Evolutionary conservation across 2,888 invertebrate species (phyloP), one percentile per base, ranked within the genome.

Genomic region (Latrodectus elegans): DNA sequence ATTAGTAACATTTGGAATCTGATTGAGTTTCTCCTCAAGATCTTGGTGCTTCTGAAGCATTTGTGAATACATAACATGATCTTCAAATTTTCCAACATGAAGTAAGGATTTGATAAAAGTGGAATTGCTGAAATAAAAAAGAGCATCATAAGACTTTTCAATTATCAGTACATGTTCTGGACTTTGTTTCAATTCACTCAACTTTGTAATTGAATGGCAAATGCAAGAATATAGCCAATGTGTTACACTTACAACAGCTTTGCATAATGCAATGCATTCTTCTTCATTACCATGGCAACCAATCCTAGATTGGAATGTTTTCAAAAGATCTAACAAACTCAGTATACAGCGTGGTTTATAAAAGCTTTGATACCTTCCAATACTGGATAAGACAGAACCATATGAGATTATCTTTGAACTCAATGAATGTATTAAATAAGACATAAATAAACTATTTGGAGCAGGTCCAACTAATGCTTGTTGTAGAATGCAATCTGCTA

Each of bases 401-500:
- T 97, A 97, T 0, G 97, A 97, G 0, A 98, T 96, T 89, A 98
- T 94, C 92, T 97, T 97, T 9, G 97, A 96, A 90, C 96, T 96
- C 80, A 98, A 92, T 1, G 97, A 97, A 93, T 98, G 98, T 92
- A 96, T 96, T 88, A 99, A 93, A 92, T 98, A 99, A 15, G 97
- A 97, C 90, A 99, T 93, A 65, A 98, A 96, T 90, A 98, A 93
- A 92, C 96, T 95, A 93, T 98, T 98, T 0, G 98, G 98, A 51
- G 96, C 97, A 52, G 97, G 96, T 52, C 98, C 98, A 65, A 97
- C 96, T 91, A 98, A 94, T 0, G 97, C 98, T 93, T 98, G 98
- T 91, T 98, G 97, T 38, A 98, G 94, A 90, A 99, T 96, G 91
- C 97, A 96, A 92, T 98, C 98, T 70, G 97, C 96, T 90, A 97